Conservation (phyloP, 2,113 vertebrate species). For the Oenanthe oenanthe region DNA sequence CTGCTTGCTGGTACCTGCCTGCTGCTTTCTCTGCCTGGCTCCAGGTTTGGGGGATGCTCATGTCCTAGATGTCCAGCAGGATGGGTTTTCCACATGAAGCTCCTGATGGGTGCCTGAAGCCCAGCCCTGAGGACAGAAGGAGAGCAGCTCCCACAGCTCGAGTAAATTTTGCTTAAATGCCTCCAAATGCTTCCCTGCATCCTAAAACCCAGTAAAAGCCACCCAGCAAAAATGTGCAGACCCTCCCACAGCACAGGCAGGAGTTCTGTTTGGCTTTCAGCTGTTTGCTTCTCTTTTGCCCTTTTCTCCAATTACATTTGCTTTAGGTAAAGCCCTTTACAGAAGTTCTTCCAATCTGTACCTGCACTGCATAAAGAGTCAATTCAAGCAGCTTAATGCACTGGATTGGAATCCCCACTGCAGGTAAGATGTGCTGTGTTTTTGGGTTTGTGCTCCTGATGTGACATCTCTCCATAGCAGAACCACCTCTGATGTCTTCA, state of each 20-base stretch:
- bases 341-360: background rate
- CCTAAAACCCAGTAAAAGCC: background rate
- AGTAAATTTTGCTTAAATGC: background rate
- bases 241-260: background rate
- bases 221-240: background rate
- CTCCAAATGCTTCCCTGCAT: background rate
- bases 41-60: background rate
- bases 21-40: background rate
- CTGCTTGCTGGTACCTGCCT: background rate
- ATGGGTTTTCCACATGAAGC: accelerated
- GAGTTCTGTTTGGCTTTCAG: background rate
- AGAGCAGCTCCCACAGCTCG: background rate
- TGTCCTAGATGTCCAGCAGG: background rate
- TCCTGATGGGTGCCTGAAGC: background rate
- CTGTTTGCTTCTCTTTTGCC: background rate
- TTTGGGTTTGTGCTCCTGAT: background rate
- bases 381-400: background rate
- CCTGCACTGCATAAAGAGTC: background rate
- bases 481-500: background rate
- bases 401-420: background rate
- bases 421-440: background rate
- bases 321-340: background rate
- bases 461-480: background rate
- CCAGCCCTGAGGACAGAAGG: background rate
- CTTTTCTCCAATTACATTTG: background rate